Evolutionary conservation across 2,888 invertebrate genomes (phyloP), one percentile per base, ranked within the genome.

Genomic region (Augiades crinisus): DNA sequence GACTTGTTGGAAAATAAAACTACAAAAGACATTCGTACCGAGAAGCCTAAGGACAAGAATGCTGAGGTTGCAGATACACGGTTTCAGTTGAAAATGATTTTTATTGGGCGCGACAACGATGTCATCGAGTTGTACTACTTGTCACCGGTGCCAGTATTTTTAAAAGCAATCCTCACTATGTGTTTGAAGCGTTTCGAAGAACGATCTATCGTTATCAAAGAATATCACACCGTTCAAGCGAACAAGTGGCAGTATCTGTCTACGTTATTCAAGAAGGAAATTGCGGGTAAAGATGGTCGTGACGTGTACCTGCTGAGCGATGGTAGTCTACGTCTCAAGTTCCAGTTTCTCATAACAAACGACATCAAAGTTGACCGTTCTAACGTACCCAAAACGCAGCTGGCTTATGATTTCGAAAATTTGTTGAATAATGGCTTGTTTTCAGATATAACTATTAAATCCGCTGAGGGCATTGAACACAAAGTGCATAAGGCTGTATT

Each of bases 171-270:
- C 43, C 59, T 89, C 5, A 85, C 80, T 1, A 75, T 85, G 56
- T 86, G 84, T 51, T 62, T 86, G 14, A 85, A 84, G 61, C 70
- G 82, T 17, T 88, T 81, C 55, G 85, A 87, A 58, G 87, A 87
- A 55, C 76, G 87, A 3, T 83, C 85, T 0, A 81, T 87, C 16
- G 78, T 81, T 1, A 80, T 82, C 33, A 82, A 83, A 37, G 87
- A 88, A 46, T 87, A 84, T 53, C 85, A 83, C 47, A 82, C 82
- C 3, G 75, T 86, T 1, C 81, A 81, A 61, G 79, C 80, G 0
- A 86, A 88, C 54, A 85, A 86, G 57, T 88, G 88, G 88, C 87
- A 88, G 60, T 87, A 82, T 56, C 65, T 89, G 37, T 80, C 84
- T 2, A 85, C 83, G 1, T 63, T 88, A 13, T 87, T 74, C 50